These are phyloP conservation scores for Apis dorsata DNA, from an alignment of 1,140 invertebrate species.

Conservation along the genomic window DNA sequence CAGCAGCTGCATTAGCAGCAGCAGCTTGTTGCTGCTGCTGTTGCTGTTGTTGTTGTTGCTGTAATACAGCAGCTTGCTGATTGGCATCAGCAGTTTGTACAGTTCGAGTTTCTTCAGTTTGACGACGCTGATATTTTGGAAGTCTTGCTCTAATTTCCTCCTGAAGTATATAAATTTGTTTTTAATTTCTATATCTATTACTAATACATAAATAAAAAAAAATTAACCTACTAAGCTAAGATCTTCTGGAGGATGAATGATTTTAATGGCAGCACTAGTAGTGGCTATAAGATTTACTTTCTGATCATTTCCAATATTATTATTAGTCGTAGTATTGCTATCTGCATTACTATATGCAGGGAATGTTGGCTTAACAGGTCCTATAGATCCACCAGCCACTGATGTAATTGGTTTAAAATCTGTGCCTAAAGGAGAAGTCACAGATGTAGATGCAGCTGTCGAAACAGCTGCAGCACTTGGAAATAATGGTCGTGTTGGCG, in stretches of 20 bases:
- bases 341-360: constrained; percentile 84
- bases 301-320: constrained; percentile 78
- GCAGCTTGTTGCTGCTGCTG: constrained; percentile 69
- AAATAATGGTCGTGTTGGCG: constrained; percentile 85
- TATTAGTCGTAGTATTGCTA: constrained; percentile 72
- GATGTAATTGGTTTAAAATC: constrained; percentile 84
- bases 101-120: constrained; percentile 78
- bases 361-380: constrained; percentile 86
- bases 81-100: constrained; percentile 82
- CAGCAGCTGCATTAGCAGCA: constrained; percentile 71
- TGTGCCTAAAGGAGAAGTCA: constrained; percentile 82
- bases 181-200: background rate
- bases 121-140: constrained; percentile 86
- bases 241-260: constrained; percentile 96
- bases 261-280: constrained; percentile 92
- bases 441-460: constrained; percentile 80
- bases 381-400: constrained; percentile 78
- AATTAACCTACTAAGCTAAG: constrained; percentile 86
- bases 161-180: constrained; percentile 73
- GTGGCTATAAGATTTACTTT: constrained; percentile 88
- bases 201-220: background rate
- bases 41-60: constrained; percentile 70
- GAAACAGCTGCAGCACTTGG: constrained; percentile 84
- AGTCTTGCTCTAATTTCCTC: constrained; percentile 91
- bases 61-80: constrained; percentile 77